Evolutionary conservation across 2,888 invertebrate genomes (phyloP).

Genomic region (Pelosia muscerda): DNA sequence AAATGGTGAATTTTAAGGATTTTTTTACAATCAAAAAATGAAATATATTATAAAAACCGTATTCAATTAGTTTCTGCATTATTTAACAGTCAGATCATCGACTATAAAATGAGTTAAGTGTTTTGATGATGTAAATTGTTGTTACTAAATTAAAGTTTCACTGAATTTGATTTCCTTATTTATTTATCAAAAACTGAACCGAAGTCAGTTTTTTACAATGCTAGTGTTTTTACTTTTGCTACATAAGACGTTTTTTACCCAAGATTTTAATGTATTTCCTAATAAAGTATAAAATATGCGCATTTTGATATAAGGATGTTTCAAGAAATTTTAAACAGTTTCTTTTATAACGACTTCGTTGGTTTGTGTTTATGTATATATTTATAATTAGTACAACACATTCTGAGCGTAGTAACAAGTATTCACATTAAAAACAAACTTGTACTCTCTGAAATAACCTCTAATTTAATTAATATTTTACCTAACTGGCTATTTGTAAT

Average conservation of each 20-base stretch:
- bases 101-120: neutral
- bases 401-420: neutral
- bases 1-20: no score
- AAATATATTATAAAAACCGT: no score
- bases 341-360: neutral
- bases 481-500: no score
- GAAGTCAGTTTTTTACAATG: neutral
- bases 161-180: neutral
- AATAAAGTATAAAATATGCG: neutral
- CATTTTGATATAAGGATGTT: slow-evolving; percentile 3
- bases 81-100: no score
- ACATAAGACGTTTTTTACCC: neutral
- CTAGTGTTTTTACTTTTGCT: neutral
- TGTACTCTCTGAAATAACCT: neutral
- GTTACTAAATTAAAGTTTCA: neutral
- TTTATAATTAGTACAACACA: neutral
- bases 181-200: neutral
- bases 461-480: neutral
- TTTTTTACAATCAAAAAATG: no score
- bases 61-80: no score
- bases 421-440: neutral
- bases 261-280: slow-evolving; percentile 1
- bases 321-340: neutral
- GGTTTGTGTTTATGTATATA: slow-evolving; percentile 13
- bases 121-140: neutral